Evolutionary conservation across 2,113 vertebrate species (phyloP).

Genomic region (Spheniscus mendiculus): DNA sequence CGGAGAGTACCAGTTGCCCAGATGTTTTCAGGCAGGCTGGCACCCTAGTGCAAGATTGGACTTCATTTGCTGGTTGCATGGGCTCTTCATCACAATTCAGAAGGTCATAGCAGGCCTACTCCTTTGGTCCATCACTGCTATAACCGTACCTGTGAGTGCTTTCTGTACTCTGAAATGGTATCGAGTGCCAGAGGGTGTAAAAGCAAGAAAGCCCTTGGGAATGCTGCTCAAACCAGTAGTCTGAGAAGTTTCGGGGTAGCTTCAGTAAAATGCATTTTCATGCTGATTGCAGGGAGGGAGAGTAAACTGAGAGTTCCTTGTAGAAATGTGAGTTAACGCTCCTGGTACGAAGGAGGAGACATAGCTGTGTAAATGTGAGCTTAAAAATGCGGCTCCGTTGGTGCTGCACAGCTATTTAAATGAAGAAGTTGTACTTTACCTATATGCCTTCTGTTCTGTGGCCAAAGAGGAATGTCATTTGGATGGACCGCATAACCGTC

Average conservation of each 20-base stretch:
- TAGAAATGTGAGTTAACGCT: background rate
- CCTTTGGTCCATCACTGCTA: background rate
- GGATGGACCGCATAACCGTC: background rate
- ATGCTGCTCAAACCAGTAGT: background rate
- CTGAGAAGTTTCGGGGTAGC: background rate
- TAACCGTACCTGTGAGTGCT: background rate
- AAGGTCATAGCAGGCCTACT: background rate
- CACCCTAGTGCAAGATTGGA: background rate
- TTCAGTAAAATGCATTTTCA: background rate
- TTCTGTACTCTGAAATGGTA: background rate
- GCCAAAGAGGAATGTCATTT: background rate
- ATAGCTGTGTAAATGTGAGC: background rate
- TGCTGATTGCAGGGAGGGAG: background rate
- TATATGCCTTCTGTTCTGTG: background rate
- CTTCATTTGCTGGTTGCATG: background rate
- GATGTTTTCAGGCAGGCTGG: background rate
- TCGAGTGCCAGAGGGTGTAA: background rate
- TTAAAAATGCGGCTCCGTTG: background rate
- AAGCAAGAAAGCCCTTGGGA: background rate
- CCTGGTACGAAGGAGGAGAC: background rate
- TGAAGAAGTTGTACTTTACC: background rate
- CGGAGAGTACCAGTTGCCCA: background rate
- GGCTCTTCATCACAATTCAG: background rate
- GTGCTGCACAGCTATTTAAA: background rate
- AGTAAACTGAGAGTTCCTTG: background rate